Percentiles rank a stretch among this genome's conserved stretches.
Conservation (phyloP, 2,888 invertebrate species). For the Drosophila pullipes region DNA sequence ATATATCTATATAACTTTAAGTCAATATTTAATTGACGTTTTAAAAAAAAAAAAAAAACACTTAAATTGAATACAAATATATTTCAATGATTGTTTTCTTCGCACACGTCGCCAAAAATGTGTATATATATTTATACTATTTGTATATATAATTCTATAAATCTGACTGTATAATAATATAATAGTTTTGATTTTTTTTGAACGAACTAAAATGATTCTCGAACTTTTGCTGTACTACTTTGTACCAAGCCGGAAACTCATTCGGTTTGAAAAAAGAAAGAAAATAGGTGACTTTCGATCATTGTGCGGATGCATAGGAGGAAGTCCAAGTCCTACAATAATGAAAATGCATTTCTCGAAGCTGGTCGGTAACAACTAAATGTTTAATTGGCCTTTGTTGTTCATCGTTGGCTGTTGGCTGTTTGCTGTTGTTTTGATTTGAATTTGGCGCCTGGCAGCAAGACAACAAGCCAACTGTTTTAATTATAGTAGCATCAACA, state of each 20-base stretch:
- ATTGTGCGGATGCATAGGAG: neutral
- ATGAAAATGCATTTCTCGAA: constrained; percentile 1
- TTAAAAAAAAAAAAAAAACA: neutral
- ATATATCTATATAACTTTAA: neutral
- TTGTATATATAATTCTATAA: neutral
- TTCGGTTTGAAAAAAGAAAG: neutral
- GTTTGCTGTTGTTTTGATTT: constrained; percentile 9
- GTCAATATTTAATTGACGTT: neutral
- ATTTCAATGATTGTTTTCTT: neutral
- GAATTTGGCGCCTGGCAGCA: constrained; percentile 20
- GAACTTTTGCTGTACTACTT: neutral
- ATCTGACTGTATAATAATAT: too few species aligned
- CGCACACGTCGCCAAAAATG: too few species aligned
- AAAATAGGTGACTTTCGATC: neutral
- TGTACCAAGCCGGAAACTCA: neutral
- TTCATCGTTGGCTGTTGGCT: constrained; percentile 3
- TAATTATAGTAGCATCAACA: constrained; percentile 38
- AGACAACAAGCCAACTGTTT: constrained; percentile 42
- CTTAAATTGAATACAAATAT: neutral
- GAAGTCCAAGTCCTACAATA: neutral
- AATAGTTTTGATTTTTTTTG: neutral
- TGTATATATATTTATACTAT: neutral
- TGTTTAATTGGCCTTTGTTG: constrained; percentile 44
- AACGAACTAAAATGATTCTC: neutral
- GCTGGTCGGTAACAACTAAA: constrained; percentile 24